A percentile compares a stretch with the other conserved stretches of the same genome.
phyloP scores from a whole-genome alignment of 2,797 vertebrate genomes.

The Bovichtus diacanthus region DNA sequence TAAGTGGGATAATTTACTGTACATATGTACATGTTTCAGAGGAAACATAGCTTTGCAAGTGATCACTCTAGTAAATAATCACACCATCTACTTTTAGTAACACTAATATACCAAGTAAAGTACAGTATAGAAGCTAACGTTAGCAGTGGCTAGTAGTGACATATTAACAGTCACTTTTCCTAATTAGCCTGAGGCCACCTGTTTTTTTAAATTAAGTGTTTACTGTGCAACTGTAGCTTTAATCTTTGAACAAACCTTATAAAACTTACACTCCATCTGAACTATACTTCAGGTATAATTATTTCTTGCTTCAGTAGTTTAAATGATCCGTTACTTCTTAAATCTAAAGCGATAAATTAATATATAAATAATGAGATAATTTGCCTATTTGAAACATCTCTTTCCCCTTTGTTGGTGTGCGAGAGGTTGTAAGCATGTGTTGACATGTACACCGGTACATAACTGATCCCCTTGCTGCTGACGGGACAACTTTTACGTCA shows the following conservation, averaged over 20 bases:
- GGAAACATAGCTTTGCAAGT: not conserved
- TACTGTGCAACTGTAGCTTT: not conserved
- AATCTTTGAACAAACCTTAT: not conserved
- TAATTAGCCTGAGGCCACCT: no score
- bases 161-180: no score
- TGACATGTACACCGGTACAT: not conserved
- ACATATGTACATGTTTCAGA: not conserved
- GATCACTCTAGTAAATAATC: not conserved
- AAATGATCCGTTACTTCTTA: not conserved
- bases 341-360: not conserved
- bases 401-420: not conserved
- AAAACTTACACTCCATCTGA: not conserved
- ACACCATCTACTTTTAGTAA: not conserved
- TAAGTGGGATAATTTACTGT: no score
- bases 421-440: not conserved
- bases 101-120: no score
- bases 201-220: no score
- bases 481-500: slow-evolving; percentile 26
- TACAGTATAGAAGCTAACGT: not conserved
- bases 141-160: not conserved
- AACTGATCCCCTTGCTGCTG: slow-evolving; percentile 56
- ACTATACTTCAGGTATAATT: not conserved
- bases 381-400: not conserved
- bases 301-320: not conserved
- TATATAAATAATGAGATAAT: no score